Evolutionary conservation across 2,888 invertebrate species (phyloP), one percentile per base, ranked within the genome.

Genomic region (Hoplodrina ambigua): DNA sequence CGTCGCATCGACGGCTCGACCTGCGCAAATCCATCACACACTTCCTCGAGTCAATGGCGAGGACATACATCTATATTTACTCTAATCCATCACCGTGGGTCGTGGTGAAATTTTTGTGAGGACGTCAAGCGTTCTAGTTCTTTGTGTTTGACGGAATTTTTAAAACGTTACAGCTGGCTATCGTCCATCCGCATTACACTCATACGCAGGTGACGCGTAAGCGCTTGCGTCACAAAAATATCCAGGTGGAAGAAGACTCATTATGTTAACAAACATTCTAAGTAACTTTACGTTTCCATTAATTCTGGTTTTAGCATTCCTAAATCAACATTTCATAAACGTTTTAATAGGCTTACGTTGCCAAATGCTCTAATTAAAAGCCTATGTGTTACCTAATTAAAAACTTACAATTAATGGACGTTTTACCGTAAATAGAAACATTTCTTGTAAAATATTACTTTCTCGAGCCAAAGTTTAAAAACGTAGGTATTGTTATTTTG

Each of bases 21-120:
- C 90, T 89, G 92, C 89, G 92, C 93, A 91, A 90, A 94, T 93
- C 92, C 90, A 94, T 93, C 93, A 92, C 89, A 84, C 86, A 89
- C 91, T 92, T 92, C 94, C 89, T 89, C 90, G 89, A 94, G 94
- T 96, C 95, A 96, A 95, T 95, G 94, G 94, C 95, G 94, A 95
- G 96, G 96, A 92, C 95, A 89, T 88, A 59, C 79, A 83, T 84
- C 92, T 94, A 94, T 89, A 92, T 93, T 91, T 94, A 94, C 85
- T 80, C 89, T 78, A 90, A 90, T 93, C 93, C 88, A 89, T 93
- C 92, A 91, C 69, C 89, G 83, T 69, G 75, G 65, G 66, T 72
- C 81, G 86, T 85, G 84, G 86, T 80, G 83, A 87, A 87, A 90
- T 88, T 90, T 87, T 86, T 78, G 67, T 69, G 80, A 50, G 80